These are phyloP conservation scores for Lineus longissimus DNA, from an alignment of 1,140 invertebrate genomes.

Conservation along the genomic window DNA sequence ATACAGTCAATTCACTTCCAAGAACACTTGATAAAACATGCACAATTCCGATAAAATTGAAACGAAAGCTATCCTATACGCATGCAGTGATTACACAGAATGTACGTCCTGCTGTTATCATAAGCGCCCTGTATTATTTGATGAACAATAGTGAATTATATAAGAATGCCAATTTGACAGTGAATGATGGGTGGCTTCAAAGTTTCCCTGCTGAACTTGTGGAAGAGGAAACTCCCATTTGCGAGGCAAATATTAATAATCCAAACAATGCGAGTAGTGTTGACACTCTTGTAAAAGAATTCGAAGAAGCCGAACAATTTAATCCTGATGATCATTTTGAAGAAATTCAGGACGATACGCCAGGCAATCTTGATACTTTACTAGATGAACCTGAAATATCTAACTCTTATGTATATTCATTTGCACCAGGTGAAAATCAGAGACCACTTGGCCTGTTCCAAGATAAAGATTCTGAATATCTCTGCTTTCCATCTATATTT, in stretches of 20 bases:
- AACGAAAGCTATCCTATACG: constrained; percentile 17
- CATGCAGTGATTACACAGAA: constrained; percentile 17
- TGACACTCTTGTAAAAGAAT: neutral
- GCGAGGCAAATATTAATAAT: neutral
- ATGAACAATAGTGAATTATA: constrained; percentile 16
- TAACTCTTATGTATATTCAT: constrained; percentile 8
- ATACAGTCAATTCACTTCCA: constrained; percentile 21
- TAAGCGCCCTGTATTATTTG: constrained; percentile 7
- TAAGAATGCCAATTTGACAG: constrained; percentile 16
- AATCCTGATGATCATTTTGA: neutral
- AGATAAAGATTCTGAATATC: constrained; percentile 19
- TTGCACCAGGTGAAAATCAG: constrained; percentile 22
- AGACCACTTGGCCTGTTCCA: constrained; percentile 19
- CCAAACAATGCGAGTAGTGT: constrained; percentile 15
- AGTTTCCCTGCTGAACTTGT: neutral
- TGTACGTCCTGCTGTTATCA: constrained; percentile 16
- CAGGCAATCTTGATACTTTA: constrained; percentile 16
- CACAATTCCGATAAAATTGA: constrained; percentile 21
- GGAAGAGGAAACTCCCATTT: no score
- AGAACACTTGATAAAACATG: constrained; percentile 13
- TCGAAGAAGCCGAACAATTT: neutral
- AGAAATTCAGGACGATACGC: constrained; percentile 1
- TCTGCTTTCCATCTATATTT: constrained; percentile 25
- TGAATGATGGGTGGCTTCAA: constrained; percentile 5
- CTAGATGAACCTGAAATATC: constrained; percentile 10